phyloP scores from a whole-genome alignment of 2,113 vertebrate species.

The Nesoenas mayeri region DNA sequence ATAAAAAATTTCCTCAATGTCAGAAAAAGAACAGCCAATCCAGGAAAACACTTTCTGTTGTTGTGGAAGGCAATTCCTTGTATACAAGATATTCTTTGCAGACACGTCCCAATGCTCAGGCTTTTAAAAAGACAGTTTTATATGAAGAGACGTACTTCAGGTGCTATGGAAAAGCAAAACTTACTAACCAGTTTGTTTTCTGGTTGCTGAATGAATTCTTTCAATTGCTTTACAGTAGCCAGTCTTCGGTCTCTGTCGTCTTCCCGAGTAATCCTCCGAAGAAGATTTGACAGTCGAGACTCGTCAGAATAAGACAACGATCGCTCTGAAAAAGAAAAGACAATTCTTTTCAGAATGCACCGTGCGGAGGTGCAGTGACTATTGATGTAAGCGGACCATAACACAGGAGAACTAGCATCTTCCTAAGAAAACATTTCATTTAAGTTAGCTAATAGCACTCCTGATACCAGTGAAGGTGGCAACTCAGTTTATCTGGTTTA shows the following conservation, averaged over 20 bases:
- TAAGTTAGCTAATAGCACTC: background rate
- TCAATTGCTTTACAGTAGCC: slow-evolving; percentile 97
- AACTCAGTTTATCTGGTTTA: background rate
- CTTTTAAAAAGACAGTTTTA: background rate
- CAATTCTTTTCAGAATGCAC: background rate
- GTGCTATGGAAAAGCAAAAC: background rate
- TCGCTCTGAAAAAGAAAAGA: slow-evolving; percentile 82
- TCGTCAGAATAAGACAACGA: slow-evolving; percentile 98
- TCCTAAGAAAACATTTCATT: background rate
- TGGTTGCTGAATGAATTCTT: slow-evolving; percentile 96
- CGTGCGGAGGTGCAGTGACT: background rate
- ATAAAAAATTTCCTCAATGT: background rate
- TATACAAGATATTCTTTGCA: background rate
- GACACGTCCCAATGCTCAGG: background rate
- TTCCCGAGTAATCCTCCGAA: slow-evolving; percentile 98
- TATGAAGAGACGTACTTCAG: background rate
- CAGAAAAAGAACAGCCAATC: background rate
- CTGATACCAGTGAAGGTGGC: rapidly evolving
- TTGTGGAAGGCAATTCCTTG: background rate
- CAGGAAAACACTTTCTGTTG: background rate
- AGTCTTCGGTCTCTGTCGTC: slow-evolving; percentile 99
- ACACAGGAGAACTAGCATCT: background rate
- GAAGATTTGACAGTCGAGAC: slow-evolving; percentile 99
- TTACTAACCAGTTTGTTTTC: slow-evolving; percentile 95
- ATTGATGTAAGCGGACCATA: background rate